Conservation (phyloP, 1,140 invertebrate genomes). For the Achatina immaculata region DNA sequence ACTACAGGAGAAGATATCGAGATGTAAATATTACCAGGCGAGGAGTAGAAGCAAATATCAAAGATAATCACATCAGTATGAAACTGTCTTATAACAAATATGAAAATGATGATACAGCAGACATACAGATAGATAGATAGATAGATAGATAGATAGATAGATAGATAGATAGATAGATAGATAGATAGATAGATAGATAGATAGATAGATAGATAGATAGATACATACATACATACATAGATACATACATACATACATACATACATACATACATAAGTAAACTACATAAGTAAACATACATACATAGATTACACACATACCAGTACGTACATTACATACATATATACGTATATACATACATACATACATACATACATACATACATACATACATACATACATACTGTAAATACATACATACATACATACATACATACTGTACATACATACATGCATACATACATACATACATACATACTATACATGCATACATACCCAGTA, state of each 20-base stretch:
- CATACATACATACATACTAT: constrained; percentile 11
- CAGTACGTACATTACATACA: not conserved
- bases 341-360: not conserved
- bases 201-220: no score
- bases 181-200: no score
- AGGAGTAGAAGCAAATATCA: no score
- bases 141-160: no score
- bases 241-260: constrained; percentile 1
- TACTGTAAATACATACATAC: not conserved
- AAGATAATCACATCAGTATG: no score
- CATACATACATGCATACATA: not conserved
- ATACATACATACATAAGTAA: not conserved
- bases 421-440: not conserved
- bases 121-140: no score
- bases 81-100: no score
- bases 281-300: not conserved
- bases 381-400: constrained; percentile 26
- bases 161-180: no score
- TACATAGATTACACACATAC: constrained; percentile 23
- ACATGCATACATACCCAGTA: no score
- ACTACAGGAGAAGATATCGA: no score
- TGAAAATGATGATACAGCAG: no score
- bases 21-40: no score
- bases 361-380: constrained; percentile 15
- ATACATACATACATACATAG: not conserved